Evolutionary conservation across 2,888 invertebrate species (phyloP).

Genomic region (Pyrrhia umbra): DNA sequence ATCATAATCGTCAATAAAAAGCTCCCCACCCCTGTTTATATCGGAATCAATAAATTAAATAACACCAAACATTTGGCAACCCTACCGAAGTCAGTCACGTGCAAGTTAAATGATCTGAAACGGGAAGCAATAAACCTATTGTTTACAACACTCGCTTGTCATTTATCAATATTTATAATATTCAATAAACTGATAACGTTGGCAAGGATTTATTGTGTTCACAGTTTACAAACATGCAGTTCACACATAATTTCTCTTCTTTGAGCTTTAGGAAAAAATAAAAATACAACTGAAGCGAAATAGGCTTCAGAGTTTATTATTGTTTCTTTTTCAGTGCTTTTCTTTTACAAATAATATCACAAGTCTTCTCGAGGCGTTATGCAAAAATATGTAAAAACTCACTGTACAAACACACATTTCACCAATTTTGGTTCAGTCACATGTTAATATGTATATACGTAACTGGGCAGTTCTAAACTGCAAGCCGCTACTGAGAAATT

Average conservation of each 20-base stretch:
- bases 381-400: too few relatives aligned
- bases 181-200: conserved; percentile 72
- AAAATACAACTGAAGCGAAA: too few relatives aligned
- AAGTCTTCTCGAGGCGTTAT: too few relatives aligned
- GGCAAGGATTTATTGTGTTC: conserved; percentile 50
- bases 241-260: conserved; percentile 25
- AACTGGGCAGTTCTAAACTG: too few relatives aligned
- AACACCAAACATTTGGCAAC: conserved; percentile 80
- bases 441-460: too few relatives aligned
- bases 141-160: conserved; percentile 82
- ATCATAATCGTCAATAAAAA: conserved; percentile 54
- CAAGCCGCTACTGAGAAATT: too few relatives aligned
- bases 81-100: conserved; percentile 83
- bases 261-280: neutral
- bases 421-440: too few relatives aligned
- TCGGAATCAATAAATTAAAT: conserved; percentile 74
- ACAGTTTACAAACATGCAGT: conserved; percentile 36
- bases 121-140: conserved; percentile 87
- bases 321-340: too few relatives aligned
- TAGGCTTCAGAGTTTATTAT: neutral
- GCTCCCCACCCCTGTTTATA: conserved; percentile 50
- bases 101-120: conserved; percentile 85
- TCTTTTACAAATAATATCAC: too few relatives aligned
- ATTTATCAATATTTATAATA: conserved; percentile 84
- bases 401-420: too few relatives aligned